A percentile compares a stretch with the other conserved stretches of the same genome.
Evolutionary conservation across 2,113 vertebrate genomes (phyloP).

Genomic region (Hippocampus guttulatus): DNA sequence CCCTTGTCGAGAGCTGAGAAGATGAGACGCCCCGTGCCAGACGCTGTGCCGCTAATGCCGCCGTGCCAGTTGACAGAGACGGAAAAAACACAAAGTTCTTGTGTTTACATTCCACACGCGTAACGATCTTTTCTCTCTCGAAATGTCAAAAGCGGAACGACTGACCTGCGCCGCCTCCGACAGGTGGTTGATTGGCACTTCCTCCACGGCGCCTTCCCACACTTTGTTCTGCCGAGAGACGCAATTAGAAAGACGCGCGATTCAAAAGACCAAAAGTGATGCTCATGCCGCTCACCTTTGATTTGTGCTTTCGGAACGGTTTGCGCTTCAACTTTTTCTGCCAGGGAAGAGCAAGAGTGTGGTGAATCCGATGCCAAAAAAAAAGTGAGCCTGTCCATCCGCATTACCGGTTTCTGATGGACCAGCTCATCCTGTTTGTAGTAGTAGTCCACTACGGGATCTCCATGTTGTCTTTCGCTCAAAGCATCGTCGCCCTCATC

Average conservation of each 20-base stretch:
- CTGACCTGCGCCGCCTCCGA: slow-evolving; percentile 69
- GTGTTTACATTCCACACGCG: background rate
- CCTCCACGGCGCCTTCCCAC: slow-evolving; percentile 17
- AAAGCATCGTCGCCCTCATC: background rate
- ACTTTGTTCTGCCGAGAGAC: slow-evolving; percentile 39
- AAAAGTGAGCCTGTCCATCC: background rate
- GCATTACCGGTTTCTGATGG: slow-evolving; percentile 41
- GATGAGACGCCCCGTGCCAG: background rate
- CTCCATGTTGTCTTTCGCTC: background rate
- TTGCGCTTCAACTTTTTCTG: slow-evolving; percentile 58
- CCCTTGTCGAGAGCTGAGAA: too few species aligned
- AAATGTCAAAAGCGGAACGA: background rate
- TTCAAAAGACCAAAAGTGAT: background rate
- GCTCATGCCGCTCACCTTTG: slow-evolving; percentile 37
- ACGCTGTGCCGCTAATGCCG: slow-evolving; percentile 4
- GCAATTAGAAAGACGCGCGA: background rate
- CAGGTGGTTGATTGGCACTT: slow-evolving; percentile 42
- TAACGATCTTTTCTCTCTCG: background rate
- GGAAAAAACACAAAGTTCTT: background rate
- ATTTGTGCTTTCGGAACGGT: slow-evolving; percentile 21
- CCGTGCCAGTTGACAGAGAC: slow-evolving; percentile 17
- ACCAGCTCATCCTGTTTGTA: slow-evolving; percentile 26
- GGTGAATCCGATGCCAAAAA: background rate
- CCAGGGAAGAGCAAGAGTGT: background rate
- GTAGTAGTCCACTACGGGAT: background rate